phyloP scores from a whole-genome alignment of 2,888 invertebrate genomes.

The Phrixothrix hirtus region DNA sequence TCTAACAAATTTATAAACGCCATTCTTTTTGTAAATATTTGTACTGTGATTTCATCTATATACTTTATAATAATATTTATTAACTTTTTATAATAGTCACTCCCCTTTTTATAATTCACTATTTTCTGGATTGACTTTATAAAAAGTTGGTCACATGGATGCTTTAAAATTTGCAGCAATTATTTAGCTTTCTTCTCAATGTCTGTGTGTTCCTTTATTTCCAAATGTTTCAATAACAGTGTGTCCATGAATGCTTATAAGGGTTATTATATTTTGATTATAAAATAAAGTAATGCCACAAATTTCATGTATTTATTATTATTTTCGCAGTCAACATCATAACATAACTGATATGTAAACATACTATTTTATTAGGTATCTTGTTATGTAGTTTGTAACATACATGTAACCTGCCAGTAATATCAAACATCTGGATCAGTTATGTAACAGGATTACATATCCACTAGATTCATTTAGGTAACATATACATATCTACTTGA shows the following conservation, averaged over 20 bases:
- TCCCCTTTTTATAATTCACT: neutral
- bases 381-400: no score
- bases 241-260: constrained; percentile 32
- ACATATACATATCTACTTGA: no score
- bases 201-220: constrained; percentile 24
- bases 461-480: no score
- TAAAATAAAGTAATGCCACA: constrained; percentile 31
- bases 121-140: no score
- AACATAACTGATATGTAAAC: no score
- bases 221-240: constrained; percentile 27
- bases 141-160: no score
- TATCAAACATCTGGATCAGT: no score
- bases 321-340: no score
- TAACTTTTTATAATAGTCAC: constrained; percentile 4
- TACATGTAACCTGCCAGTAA: no score
- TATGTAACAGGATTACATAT: no score
- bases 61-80: neutral
- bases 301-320: neutral
- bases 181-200: constrained; percentile 26
- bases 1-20: no score
- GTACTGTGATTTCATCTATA: constrained; percentile 18
- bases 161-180: constrained; percentile 7
- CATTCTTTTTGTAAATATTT: constrained; percentile 15
- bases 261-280: constrained; percentile 40
- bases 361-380: no score